Conservation (phyloP, 2,797 vertebrate genomes). For the Neosilurus mollespiculum region DNA sequence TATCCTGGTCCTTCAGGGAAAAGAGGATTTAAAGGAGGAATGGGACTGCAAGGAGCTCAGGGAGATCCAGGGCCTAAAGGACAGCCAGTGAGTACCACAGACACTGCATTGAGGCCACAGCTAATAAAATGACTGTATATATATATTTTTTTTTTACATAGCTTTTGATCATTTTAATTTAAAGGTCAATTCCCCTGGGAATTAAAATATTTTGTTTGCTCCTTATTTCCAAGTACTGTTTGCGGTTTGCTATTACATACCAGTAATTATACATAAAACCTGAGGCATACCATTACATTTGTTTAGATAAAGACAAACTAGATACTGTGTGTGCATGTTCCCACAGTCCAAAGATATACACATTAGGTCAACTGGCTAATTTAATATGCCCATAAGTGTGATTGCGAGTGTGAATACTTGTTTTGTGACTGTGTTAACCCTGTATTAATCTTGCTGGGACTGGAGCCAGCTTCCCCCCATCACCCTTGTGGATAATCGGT, state of each 20-base stretch:
- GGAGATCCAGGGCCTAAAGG: constrained; percentile 88
- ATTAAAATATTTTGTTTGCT: constrained; percentile 12
- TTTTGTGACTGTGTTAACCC: no score
- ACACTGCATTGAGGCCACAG: background rate
- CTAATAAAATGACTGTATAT: background rate
- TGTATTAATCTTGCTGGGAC: no score
- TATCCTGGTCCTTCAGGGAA: constrained; percentile 85
- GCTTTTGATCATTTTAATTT: background rate
- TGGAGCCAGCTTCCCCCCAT: no score
- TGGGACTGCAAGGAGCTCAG: constrained; percentile 84
- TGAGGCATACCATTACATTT: background rate
- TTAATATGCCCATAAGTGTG: no score
- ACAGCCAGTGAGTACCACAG: constrained; percentile 80
- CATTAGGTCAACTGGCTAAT: no score
- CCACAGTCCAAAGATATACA: no score
- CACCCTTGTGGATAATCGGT: no score
- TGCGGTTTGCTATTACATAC: background rate
- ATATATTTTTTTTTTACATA: background rate
- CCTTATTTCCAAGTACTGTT: background rate
- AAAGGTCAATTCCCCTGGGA: constrained; percentile 43
- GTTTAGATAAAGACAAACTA: background rate
- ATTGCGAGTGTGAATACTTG: no score
- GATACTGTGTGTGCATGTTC: no score
- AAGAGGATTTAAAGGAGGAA: constrained; percentile 86
- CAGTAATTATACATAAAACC: background rate